Evolutionary conservation across 2,797 vertebrate species (phyloP).

Genomic region (Vipera latastei): DNA sequence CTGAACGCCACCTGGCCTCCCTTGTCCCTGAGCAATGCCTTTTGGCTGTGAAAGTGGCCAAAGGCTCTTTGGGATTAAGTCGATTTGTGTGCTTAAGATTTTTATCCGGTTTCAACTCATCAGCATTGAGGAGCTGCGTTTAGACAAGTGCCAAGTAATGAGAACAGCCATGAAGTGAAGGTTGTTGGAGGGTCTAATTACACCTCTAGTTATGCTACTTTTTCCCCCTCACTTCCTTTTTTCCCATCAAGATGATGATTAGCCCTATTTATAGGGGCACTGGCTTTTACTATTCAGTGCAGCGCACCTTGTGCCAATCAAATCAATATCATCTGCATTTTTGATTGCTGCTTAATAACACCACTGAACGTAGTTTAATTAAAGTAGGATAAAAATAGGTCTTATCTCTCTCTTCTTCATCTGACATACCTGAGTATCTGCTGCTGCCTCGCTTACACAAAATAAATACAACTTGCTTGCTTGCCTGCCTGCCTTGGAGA

Average conservation of each 20-base stretch:
- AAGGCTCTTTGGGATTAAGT: conserved; percentile 34
- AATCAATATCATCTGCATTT: conserved; percentile 72
- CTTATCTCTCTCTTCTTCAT: conserved; percentile 32
- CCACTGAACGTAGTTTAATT: conserved; percentile 73
- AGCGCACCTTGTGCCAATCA: conserved; percentile 70
- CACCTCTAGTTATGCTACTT: conserved; percentile 53
- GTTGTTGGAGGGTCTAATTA: conserved; percentile 59
- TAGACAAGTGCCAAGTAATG: conserved; percentile 20
- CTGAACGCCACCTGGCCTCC: conserved; percentile 14
- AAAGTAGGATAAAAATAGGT: conserved; percentile 76
- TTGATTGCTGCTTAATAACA: conserved; percentile 75
- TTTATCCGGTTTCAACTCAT: conserved; percentile 12
- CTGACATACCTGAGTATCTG: conserved; percentile 56
- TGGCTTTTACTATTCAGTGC: conserved; percentile 71
- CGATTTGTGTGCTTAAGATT: conserved; percentile 25
- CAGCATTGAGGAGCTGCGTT: conserved; percentile 30
- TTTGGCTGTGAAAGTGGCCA: neutral
- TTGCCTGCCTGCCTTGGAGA: conserved; percentile 21
- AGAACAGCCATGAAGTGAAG: conserved; percentile 43
- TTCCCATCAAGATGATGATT: conserved; percentile 64
- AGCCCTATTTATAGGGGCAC: conserved; percentile 75
- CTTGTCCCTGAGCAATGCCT: accelerated
- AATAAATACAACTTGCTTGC: neutral
- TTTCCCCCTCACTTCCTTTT: conserved; percentile 58
- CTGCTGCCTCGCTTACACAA: conserved; percentile 31